Percentiles rank a stretch among this genome's conserved stretches.
These are phyloP conservation scores for Metacarcinus magister DNA, from an alignment of 2,888 invertebrate genomes.

Conservation along the genomic window DNA sequence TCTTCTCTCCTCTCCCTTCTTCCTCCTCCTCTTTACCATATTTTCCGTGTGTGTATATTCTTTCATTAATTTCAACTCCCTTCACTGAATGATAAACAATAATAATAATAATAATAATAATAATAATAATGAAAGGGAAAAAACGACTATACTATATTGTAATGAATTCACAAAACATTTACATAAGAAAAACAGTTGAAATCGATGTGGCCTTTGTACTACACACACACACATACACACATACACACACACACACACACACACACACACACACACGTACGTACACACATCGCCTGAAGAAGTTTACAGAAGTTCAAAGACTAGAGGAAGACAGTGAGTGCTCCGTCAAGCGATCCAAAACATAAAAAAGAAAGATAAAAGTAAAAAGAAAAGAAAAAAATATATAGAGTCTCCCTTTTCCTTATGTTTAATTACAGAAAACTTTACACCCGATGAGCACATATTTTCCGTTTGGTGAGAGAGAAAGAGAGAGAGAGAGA, in stretches of 20 bases:
- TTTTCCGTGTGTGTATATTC: not conserved
- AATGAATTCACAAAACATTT: too few relatives aligned
- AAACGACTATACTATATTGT: not conserved
- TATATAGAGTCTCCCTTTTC: not conserved
- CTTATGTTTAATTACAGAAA: constrained; percentile 30
- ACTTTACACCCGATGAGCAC: constrained; percentile 4
- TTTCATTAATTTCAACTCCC: not conserved
- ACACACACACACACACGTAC: too few relatives aligned
- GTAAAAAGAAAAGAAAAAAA: not conserved
- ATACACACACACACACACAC: too few relatives aligned
- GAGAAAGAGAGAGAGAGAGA: constrained; percentile 45
- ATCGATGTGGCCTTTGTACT: too few relatives aligned
- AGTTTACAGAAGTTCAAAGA: not conserved
- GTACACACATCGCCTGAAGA: not conserved
- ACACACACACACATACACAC: not conserved
- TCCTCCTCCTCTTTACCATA: not conserved
- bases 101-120: too few relatives aligned
- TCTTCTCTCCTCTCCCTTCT: not conserved
- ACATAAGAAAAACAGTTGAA: too few relatives aligned
- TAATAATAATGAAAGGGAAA: not conserved
- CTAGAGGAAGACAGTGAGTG: not conserved
- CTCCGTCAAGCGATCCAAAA: not conserved
- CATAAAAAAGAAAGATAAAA: not conserved
- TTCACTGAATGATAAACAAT: not conserved
- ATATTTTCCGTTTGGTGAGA: not conserved